These are phyloP conservation scores for Lethenteron camtschaticum DNA, from an alignment of 2,113 vertebrate genomes.

Conservation along the genomic window DNA sequence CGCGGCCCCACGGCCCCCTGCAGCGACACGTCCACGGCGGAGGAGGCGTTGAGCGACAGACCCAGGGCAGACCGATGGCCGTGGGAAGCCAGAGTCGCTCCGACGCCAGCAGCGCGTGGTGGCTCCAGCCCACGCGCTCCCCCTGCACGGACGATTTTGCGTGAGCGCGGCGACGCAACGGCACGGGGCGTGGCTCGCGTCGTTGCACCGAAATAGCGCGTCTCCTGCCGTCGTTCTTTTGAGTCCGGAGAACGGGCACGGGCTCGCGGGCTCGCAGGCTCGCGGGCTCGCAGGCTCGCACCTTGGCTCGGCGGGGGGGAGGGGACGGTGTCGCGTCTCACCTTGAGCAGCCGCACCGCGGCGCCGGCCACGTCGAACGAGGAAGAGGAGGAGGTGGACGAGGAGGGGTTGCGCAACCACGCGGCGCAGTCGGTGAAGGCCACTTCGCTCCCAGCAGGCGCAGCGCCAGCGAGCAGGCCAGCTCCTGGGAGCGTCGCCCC, in stretches of 20 bases:
- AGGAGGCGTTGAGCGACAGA: conserved; percentile 36
- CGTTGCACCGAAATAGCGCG: no score
- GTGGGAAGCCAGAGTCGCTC: conserved; percentile 24
- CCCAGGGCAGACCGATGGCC: conserved; percentile 42
- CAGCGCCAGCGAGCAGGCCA: conserved; percentile 30
- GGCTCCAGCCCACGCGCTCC: no score
- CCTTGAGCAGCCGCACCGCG: conserved; percentile 43
- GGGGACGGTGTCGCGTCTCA: conserved; percentile 12
- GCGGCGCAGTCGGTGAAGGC: conserved; percentile 32
- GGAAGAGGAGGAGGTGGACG: conserved; percentile 10
- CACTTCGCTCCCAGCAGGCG: conserved; percentile 50
- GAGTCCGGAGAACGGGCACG: no score
- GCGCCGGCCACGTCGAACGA: conserved; percentile 36
- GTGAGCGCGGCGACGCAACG: no score
- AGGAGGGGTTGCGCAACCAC: conserved; percentile 12
- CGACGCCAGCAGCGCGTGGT: no score
- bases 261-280: no score
- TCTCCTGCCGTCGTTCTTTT: no score
- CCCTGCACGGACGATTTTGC: no score
- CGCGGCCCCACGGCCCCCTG: conserved; percentile 35
- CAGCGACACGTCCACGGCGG: conserved; percentile 26
- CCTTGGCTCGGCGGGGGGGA: no score
- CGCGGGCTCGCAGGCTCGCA: no score
- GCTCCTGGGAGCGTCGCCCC: background rate
- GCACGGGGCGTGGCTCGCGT: no score